These are phyloP conservation scores for Puntigrus tetrazona DNA, from an alignment of 2,113 vertebrate species.

Conservation along the genomic window DNA sequence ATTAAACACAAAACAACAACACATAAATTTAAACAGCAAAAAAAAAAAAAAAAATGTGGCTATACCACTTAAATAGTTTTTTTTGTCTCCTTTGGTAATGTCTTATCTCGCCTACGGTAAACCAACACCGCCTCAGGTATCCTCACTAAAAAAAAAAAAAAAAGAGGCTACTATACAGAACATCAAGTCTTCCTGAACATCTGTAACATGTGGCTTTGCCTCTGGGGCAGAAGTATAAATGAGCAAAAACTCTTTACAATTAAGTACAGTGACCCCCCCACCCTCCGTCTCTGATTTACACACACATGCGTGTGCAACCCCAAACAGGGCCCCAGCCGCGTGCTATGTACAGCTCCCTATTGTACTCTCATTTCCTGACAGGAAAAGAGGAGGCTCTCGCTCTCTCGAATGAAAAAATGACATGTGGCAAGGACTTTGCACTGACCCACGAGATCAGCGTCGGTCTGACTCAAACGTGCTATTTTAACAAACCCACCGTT, in stretches of 20 bases:
- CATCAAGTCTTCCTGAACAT: not conserved
- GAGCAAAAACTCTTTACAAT: constrained; percentile 1
- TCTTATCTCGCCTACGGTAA: not conserved
- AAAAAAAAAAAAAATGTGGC: not conserved
- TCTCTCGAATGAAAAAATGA: constrained; percentile 33
- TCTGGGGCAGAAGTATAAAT: not conserved
- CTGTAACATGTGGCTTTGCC: constrained; percentile 11
- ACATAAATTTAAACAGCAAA: not conserved
- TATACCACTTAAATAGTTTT: not conserved
- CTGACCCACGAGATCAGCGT: constrained; percentile 31
- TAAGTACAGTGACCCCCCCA: constrained; percentile 13
- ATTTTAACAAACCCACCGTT: constrained; percentile 35
- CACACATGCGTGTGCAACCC: constrained; percentile 23
- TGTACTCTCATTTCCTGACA: constrained; percentile 65
- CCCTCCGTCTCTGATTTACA: not conserved
- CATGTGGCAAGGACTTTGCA: constrained; percentile 18
- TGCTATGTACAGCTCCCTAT: constrained; percentile 55
- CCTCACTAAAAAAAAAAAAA: not conserved
- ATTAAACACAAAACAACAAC: not conserved
- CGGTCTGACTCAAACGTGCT: constrained; percentile 13
- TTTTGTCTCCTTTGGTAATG: not conserved
- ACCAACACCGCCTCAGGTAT: not conserved
- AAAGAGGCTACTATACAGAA: not conserved
- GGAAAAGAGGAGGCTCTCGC: constrained; percentile 56
- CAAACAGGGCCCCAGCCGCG: constrained; percentile 33